phyloP scores from a whole-genome alignment of 2,888 invertebrate species.

The Aphidius colemani region DNA sequence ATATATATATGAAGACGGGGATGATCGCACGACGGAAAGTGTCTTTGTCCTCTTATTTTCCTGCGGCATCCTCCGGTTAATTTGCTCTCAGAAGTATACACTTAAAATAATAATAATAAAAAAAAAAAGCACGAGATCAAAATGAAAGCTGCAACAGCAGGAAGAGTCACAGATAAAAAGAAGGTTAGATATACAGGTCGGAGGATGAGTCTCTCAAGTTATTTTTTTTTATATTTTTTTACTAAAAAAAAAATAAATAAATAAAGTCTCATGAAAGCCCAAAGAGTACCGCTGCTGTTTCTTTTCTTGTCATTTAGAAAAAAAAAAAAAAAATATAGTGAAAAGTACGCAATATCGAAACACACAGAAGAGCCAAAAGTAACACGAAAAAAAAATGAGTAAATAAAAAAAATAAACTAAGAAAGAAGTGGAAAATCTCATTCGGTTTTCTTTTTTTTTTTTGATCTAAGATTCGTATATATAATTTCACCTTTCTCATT shows the following conservation, averaged over 20 bases:
- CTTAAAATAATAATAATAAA: not conserved
- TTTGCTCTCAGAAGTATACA: constrained; percentile 6
- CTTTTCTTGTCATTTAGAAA: not conserved
- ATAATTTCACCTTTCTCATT: not conserved
- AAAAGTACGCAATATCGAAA: constrained; percentile 20
- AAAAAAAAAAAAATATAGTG: constrained; percentile 15
- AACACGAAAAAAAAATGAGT: constrained; percentile 8
- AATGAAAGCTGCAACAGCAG: not conserved
- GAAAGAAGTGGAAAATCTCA: constrained; percentile 13
- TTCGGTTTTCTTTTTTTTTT: constrained; percentile 9
- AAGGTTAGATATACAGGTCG: not conserved
- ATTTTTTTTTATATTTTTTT: not conserved
- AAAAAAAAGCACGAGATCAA: constrained; percentile 9
- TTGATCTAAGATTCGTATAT: not conserved
- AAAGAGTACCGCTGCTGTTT: constrained; percentile 6
- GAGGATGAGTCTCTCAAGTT: constrained; percentile 11
- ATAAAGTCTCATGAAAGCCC: constrained; percentile 18
- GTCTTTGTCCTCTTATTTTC: constrained; percentile 11
- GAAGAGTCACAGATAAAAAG: not conserved
- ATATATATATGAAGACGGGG: constrained; percentile 4
- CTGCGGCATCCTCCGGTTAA: constrained; percentile 11
- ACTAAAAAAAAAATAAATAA: not conserved
- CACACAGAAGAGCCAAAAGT: constrained; percentile 7
- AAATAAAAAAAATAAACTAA: not conserved
- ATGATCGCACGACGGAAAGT: constrained; percentile 13